These are phyloP conservation scores for Dinomys branickii DNA, from an alignment of 2,113 vertebrate species.

Conservation along the genomic window DNA sequence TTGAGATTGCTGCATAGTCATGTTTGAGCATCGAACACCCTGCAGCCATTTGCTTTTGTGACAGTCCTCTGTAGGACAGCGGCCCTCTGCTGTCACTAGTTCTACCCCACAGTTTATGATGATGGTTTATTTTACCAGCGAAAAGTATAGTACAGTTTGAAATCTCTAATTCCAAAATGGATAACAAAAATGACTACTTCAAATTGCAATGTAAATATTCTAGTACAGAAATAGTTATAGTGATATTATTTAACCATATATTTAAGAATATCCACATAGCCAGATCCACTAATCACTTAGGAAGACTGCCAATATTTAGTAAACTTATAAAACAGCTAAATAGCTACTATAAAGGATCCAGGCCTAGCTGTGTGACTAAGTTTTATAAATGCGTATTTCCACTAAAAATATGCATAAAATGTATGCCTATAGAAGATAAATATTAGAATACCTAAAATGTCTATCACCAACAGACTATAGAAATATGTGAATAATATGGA, in stretches of 20 bases:
- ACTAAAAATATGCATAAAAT: neutral
- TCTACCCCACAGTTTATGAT: neutral
- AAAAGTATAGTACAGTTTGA: neutral
- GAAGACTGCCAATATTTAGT: neutral
- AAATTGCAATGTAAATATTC: neutral
- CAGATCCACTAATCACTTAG: slow-evolving; percentile 1
- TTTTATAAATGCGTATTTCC: neutral
- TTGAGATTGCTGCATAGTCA: neutral
- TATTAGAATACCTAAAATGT: neutral
- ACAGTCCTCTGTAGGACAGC: neutral
- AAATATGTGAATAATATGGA: neutral
- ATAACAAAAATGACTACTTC: neutral
- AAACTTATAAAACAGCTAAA: neutral
- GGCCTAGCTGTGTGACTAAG: neutral
- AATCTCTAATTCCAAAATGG: neutral
- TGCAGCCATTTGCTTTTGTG: neutral
- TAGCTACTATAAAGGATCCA: neutral
- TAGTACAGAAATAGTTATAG: neutral
- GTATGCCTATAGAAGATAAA: neutral
- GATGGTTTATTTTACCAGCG: neutral
- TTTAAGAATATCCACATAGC: neutral
- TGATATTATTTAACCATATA: neutral
- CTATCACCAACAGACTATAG: neutral
- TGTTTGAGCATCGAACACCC: neutral
- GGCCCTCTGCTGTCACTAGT: neutral